Conservation (phyloP, 2,797 vertebrate species). For the Siniperca scherzeri region DNA sequence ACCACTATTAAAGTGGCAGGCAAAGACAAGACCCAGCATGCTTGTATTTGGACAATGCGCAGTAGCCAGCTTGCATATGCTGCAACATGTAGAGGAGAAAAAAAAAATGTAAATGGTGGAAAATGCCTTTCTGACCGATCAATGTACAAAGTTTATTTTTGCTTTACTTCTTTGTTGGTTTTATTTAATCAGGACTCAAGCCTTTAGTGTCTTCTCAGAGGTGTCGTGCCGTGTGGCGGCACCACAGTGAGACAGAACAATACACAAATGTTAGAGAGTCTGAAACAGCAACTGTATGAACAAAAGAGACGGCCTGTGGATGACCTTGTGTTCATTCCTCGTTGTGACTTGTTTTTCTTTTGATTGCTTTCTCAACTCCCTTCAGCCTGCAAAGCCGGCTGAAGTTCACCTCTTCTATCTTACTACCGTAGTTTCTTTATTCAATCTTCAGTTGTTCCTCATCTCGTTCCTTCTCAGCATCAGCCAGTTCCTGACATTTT, state of each 20-base stretch:
- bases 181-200: slow-evolving; percentile 80
- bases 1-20: slow-evolving; percentile 56
- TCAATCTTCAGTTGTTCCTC: slow-evolving; percentile 3
- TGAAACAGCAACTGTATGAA: slow-evolving; percentile 46
- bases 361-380: slow-evolving; percentile 22
- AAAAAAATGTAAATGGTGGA: slow-evolving; percentile 58
- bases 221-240: slow-evolving; percentile 59
- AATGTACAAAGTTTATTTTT: slow-evolving; percentile 82
- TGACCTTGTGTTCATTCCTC: slow-evolving; percentile 51
- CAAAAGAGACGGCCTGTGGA: slow-evolving; percentile 47
- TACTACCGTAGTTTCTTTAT: slow-evolving; percentile 23
- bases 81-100: slow-evolving; percentile 63
- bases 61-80: slow-evolving; percentile 67
- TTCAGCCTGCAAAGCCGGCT: slow-evolving; percentile 24
- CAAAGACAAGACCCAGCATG: slow-evolving; percentile 59
- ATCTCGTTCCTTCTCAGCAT: slow-evolving; percentile 46
- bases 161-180: slow-evolving; percentile 69
- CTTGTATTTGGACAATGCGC: slow-evolving; percentile 67
- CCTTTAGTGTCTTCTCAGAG: slow-evolving; percentile 84
- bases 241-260: slow-evolving; percentile 60
- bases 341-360: background rate
- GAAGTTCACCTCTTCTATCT: slow-evolving; percentile 31
- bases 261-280: slow-evolving; percentile 48
- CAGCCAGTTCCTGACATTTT: slow-evolving; percentile 76
- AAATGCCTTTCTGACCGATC: slow-evolving; percentile 82